Base-by-base conservation (phyloP, 2,888 invertebrate genomes). In the Tholera decimalis region DNA sequence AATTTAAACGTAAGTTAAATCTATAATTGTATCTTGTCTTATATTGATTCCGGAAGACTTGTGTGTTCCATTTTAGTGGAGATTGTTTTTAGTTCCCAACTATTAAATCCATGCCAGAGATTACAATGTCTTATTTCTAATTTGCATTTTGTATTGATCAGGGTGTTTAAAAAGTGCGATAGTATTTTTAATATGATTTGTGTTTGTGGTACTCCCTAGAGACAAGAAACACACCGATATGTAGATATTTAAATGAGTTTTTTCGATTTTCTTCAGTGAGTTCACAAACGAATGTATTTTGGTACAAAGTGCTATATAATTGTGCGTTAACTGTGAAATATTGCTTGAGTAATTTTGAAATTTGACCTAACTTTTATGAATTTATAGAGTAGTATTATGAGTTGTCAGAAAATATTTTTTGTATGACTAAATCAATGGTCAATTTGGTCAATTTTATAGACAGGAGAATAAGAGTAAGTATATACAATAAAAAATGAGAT, bases 51-150 rank as follows among this genome's bases (percentile, higher is more conserved):
- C 0, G 8, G 15, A 43, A 35, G 18, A 13, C 41, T 39, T 56
- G 20, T 39, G 3, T 35, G 18, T 47, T 33, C 26, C n/a, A 15
- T 3, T 44, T 33, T 22, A 33, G 13, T 47, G 41, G n/a, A 39
- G 5, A 1, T 18, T 13, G 28, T 47, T 56, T 64, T 64, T 22
- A 65, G 79, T 73, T 73, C 74, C 74, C 78, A 65, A 46, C 33
- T 33, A n/a, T n/a, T n/a, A 15, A 28, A 33, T 30, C 7, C 26
- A 43, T 73, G 41, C 57, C 74, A 79, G 73, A 72, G 64, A 72
- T 77, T 62, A 47, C 22, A 37, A 73, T 57, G 44, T 78, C 54
- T 78, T 78, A 72, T 62, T 64, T 0, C 0, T 61, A 24, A 37
- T 41, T 33, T 5, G 18, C 59, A 26, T 51, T 67, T 41, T 30